These are phyloP conservation scores for Percopsis omiscomaycus DNA, from an alignment of 2,797 vertebrate species.

Conservation along the genomic window DNA sequence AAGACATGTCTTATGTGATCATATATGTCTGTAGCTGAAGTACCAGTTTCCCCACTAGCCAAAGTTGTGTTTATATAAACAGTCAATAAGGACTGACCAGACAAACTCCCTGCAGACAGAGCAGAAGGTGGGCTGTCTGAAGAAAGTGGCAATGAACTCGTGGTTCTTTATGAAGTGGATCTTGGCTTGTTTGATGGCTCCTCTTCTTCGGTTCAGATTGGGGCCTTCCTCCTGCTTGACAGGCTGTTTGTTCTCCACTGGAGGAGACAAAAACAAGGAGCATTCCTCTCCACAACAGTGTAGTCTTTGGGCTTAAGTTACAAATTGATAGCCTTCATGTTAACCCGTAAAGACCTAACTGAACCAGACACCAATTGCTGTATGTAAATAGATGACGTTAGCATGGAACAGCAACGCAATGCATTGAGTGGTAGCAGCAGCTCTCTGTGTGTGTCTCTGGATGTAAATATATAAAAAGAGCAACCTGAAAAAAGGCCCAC, in stretches of 20 bases:
- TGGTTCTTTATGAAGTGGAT: slow-evolving; percentile 99
- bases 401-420: not conserved
- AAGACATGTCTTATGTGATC: not conserved
- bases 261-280: slow-evolving; percentile 25
- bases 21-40: no score
- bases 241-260: slow-evolving; percentile 83
- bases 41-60: slow-evolving; percentile 2
- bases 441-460: not conserved
- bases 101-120: slow-evolving; percentile 98
- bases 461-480: not conserved
- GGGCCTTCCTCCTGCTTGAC: slow-evolving; percentile 80
- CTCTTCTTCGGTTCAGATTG: slow-evolving; percentile 88
- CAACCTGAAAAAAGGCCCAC: not conserved
- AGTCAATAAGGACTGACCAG: slow-evolving; percentile 81
- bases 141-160: slow-evolving; percentile 97
- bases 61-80: slow-evolving; percentile 10
- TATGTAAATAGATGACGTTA: slow-evolving; percentile 8
- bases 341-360: not conserved
- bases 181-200: slow-evolving; percentile 98
- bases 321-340: slow-evolving; percentile 4
- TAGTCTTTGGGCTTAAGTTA: not conserved
- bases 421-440: not conserved
- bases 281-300: slow-evolving; percentile 16
- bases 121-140: slow-evolving; percentile 96
- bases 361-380: not conserved